Evolutionary conservation across 2,888 invertebrate genomes (phyloP).

Genomic region (Trichogramma dendrolimi): DNA sequence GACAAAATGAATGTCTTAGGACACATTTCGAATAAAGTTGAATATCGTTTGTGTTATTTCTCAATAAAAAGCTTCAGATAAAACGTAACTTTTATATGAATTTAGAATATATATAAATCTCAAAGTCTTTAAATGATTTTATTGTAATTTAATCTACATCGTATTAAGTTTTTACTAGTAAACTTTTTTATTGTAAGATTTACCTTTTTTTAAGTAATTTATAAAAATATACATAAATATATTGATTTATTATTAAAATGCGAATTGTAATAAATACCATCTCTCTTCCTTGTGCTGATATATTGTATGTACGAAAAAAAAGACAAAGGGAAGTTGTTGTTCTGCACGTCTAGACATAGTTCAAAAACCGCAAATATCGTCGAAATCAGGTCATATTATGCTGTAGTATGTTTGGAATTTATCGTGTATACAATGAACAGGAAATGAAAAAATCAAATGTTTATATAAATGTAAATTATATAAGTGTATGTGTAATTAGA

Average conservation of each 20-base stretch:
- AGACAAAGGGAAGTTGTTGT: constrained; percentile 17
- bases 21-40: too few species aligned
- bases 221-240: constrained; percentile 6
- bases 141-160: constrained; percentile 25
- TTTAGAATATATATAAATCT: background rate
- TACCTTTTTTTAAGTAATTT: constrained; percentile 17
- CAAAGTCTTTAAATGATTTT: constrained; percentile 24
- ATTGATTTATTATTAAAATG: too few species aligned
- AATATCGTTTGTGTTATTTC: too few species aligned
- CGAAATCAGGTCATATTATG: too few species aligned
- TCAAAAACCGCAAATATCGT: background rate
- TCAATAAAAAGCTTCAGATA: too few species aligned
- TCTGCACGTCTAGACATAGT: background rate
- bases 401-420: too few species aligned
- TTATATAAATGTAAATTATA: constrained; percentile 1
- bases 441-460: background rate
- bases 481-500: background rate
- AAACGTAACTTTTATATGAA: too few species aligned
- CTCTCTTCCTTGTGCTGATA: constrained; percentile 9
- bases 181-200: constrained; percentile 23
- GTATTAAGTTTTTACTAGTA: constrained; percentile 27
- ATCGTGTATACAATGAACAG: too few species aligned
- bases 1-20: too few species aligned
- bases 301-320: background rate
- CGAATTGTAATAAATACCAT: constrained; percentile 3